phyloP scores from a whole-genome alignment of 2,888 invertebrate species.

The Calliphora vomitoria region DNA sequence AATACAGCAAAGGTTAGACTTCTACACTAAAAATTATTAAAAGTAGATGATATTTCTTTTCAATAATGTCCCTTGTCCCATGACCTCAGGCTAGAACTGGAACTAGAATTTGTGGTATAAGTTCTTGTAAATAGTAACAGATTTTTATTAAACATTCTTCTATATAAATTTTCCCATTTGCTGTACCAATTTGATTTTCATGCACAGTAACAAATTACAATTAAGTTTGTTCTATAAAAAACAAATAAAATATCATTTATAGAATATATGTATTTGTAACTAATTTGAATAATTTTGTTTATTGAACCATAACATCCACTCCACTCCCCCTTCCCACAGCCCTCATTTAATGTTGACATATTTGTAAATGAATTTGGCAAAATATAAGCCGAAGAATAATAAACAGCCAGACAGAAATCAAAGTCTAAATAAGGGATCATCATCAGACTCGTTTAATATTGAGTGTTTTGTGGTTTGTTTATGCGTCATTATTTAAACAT shows the following conservation, averaged over 20 bases:
- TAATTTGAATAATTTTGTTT: constrained; percentile 53
- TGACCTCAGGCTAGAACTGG: no score
- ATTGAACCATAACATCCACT: constrained; percentile 12
- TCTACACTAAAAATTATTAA: no score
- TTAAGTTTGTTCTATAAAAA: background rate
- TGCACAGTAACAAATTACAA: no score
- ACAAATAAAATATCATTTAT: constrained; percentile 26
- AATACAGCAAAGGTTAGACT: no score
- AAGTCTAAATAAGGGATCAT: constrained; percentile 59
- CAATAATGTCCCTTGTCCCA: no score
- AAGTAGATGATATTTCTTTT: no score
- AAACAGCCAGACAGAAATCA: constrained; percentile 38
- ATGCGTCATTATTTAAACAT: constrained; percentile 58
- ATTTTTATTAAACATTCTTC: no score
- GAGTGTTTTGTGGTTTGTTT: constrained; percentile 70
- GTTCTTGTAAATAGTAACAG: no score
- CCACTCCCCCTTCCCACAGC: background rate
- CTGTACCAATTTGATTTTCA: no score
- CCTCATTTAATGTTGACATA: constrained; percentile 60
- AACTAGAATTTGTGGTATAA: no score
- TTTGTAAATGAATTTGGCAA: constrained; percentile 62
- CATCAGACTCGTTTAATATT: constrained; percentile 39
- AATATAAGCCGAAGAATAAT: constrained; percentile 38
- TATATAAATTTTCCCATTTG: no score
- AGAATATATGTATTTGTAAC: background rate